Conservation (phyloP, 2,797 vertebrate species). For the Poecilia picta region DNA sequence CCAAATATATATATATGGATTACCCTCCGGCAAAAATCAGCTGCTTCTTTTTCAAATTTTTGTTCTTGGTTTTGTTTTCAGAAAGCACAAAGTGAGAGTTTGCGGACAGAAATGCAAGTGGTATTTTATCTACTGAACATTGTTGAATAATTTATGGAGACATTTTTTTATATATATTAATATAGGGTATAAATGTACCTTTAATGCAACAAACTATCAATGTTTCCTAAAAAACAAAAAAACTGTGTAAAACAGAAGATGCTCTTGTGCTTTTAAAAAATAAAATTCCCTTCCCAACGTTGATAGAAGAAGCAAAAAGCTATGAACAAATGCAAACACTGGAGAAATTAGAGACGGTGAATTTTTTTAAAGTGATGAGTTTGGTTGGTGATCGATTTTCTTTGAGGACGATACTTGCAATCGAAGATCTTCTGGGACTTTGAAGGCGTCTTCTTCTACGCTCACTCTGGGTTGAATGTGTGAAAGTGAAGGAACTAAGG, state of each 20-base stretch:
- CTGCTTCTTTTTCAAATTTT: conserved; percentile 78
- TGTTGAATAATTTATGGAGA: conserved; percentile 83
- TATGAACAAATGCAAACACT: conserved; percentile 73
- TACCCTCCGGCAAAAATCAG: conserved; percentile 80
- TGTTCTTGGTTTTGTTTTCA: conserved; percentile 72
- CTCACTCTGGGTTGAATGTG: conserved; percentile 64
- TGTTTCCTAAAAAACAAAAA: conserved; percentile 49
- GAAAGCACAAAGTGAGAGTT: conserved; percentile 83
- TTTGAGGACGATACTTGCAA: conserved; percentile 47
- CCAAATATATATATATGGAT: conserved; percentile 50
- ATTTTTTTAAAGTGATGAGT: conserved; percentile 43
- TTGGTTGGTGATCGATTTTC: conserved; percentile 65
- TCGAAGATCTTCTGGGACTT: conserved; percentile 54
- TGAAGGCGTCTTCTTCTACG: conserved; percentile 62
- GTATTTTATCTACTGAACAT: conserved; percentile 82
- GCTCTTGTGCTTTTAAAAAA: conserved; percentile 36
- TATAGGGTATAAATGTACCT: conserved; percentile 68
- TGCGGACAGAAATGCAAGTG: conserved; percentile 79
- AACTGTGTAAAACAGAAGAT: conserved; percentile 54
- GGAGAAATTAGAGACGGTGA: conserved; percentile 60
- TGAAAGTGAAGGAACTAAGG: conserved; percentile 74
- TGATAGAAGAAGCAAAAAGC: conserved; percentile 66
- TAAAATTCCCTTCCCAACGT: conserved; percentile 24
- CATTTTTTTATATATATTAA: conserved; percentile 61
- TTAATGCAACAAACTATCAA: conserved; percentile 63